These are phyloP conservation scores for Varanus salvator DNA, from an alignment of 2,113 vertebrate species.

Conservation along the genomic window DNA sequence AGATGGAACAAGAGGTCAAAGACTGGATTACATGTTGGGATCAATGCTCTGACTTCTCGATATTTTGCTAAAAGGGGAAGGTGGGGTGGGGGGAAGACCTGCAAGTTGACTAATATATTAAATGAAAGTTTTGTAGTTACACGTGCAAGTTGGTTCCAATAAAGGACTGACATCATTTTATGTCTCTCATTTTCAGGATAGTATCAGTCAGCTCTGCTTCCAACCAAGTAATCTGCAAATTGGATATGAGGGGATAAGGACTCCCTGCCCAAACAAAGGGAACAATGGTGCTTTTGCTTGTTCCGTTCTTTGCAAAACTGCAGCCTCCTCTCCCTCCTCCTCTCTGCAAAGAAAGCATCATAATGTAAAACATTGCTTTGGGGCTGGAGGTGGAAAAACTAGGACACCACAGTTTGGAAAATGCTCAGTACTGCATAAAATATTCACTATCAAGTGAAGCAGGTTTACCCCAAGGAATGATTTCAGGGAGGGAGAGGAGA, in stretches of 20 bases:
- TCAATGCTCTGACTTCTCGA: neutral
- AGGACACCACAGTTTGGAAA: conserved; percentile 70
- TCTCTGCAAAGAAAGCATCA: conserved; percentile 68
- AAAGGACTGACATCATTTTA: neutral
- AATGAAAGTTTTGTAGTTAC: neutral
- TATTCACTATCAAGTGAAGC: conserved; percentile 73
- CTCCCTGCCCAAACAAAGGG: conserved; percentile 34
- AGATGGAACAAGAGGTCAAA: neutral
- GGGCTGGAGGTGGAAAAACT: conserved; percentile 74
- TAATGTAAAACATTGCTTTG: conserved; percentile 75
- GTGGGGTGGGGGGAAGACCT: neutral
- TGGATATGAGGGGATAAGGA: conserved; percentile 23
- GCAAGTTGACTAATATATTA: neutral
- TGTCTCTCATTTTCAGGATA: neutral
- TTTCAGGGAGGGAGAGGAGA: conserved; percentile 42
- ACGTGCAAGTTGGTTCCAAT: neutral
- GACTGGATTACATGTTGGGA: neutral
- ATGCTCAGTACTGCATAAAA: conserved; percentile 71
- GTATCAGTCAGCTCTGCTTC: neutral
- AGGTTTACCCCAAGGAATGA: conserved; percentile 72
- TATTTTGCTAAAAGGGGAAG: neutral
- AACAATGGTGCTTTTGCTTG: conserved; percentile 46
- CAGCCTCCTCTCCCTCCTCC: conserved; percentile 63
- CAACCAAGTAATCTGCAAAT: conserved; percentile 30
- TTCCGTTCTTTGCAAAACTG: conserved; percentile 9